Conservation (phyloP, 2,113 vertebrate species). For the Trochalopteron elliotii region DNA sequence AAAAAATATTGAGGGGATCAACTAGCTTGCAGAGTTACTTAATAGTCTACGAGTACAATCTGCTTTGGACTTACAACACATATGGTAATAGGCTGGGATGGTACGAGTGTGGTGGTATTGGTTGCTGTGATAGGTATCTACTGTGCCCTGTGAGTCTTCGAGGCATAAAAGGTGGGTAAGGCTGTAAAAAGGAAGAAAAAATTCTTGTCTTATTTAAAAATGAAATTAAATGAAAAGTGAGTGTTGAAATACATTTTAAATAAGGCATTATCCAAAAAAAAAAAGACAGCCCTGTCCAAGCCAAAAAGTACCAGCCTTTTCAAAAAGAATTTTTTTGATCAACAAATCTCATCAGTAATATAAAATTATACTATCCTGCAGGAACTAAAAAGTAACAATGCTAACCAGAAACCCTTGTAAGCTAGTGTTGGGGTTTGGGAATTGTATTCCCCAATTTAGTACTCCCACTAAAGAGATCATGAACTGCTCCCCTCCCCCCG, state of each 20-base stretch:
- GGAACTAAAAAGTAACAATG: background rate
- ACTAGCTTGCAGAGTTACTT: background rate
- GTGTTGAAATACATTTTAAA: background rate
- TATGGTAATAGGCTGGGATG: slow-evolving; percentile 92
- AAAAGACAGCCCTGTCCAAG: background rate
- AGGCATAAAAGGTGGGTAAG: slow-evolving; percentile 81
- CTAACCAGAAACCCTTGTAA: background rate
- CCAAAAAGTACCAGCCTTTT: background rate
- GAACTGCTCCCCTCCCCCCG: background rate
- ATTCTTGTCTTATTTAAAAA: background rate
- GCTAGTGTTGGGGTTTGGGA: background rate
- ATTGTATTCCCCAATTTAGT: background rate
- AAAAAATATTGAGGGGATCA: background rate
- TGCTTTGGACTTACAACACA: slow-evolving; percentile 82
- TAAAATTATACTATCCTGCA: background rate
- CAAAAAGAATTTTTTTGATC: background rate
- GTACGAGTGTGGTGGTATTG: slow-evolving; percentile 88
- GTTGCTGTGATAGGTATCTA: slow-evolving; percentile 88
- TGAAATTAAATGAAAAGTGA: background rate
- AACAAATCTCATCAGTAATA: background rate
- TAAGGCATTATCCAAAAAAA: background rate
- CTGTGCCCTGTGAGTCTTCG: slow-evolving; percentile 86
- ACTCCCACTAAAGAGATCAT: background rate
- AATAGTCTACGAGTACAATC: background rate
- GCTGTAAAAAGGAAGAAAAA: slow-evolving; percentile 68